phyloP scores from a whole-genome alignment of 2,113 vertebrate genomes.

The Paralichthys olivaceus region DNA sequence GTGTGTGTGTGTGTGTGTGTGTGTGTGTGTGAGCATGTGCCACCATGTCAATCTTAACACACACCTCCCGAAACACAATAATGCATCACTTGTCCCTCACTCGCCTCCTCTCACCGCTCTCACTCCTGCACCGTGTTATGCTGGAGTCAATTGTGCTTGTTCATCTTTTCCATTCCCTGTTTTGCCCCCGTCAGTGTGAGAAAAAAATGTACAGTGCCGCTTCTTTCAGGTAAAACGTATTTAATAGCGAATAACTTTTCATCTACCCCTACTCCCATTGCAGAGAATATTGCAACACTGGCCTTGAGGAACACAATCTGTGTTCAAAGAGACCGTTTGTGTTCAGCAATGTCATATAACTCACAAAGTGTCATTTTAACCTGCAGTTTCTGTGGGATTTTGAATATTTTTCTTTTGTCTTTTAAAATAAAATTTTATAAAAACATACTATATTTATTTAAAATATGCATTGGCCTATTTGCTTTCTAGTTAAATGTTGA shows the following conservation, averaged over 20 bases:
- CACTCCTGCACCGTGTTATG: not conserved
- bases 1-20: not conserved
- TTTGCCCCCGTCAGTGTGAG: slow-evolving; percentile 4
- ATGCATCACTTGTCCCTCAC: slow-evolving; percentile 5
- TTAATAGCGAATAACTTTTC: slow-evolving; percentile 20
- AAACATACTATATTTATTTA: too few relatives aligned
- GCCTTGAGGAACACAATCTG: not conserved
- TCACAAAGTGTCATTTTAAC: too few relatives aligned
- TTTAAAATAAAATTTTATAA: too few relatives aligned
- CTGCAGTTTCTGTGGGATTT: too few relatives aligned
- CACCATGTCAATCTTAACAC: slow-evolving; percentile 18
- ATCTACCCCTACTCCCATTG: slow-evolving; percentile 1
- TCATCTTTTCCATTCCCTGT: slow-evolving; percentile 10
- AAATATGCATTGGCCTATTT: too few relatives aligned
- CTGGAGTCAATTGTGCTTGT: slow-evolving; percentile 14
- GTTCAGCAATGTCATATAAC: not conserved
- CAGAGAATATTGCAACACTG: slow-evolving; percentile 1
- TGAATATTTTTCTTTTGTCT: too few relatives aligned
- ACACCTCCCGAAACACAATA: slow-evolving; percentile 37
- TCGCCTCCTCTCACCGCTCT: not conserved
- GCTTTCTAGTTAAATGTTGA: not conserved
- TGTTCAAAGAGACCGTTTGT: not conserved
- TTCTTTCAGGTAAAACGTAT: slow-evolving; percentile 18
- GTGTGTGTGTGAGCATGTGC: not conserved
- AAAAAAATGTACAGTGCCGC: slow-evolving; percentile 8